These are phyloP conservation scores for Hepsetus odoe DNA, from an alignment of 2,113 vertebrate genomes.

Conservation along the genomic window DNA sequence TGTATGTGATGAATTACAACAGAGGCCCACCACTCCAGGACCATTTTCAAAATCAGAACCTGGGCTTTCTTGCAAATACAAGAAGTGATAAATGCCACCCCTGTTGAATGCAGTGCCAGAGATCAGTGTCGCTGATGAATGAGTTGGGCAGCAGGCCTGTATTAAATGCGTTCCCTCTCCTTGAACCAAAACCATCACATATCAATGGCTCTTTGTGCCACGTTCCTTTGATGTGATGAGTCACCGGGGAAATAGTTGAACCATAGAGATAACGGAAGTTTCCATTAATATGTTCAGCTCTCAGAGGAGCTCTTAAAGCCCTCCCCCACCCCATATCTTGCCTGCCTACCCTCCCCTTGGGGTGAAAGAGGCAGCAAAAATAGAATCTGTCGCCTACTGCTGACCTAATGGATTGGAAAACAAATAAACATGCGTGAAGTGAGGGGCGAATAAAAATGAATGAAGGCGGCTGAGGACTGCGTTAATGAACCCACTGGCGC, in stretches of 20 bases:
- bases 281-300: conserved; percentile 20
- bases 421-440: conserved; percentile 66
- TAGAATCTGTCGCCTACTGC: conserved; percentile 51
- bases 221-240: conserved; percentile 47
- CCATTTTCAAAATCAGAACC: not conserved
- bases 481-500: conserved; percentile 68
- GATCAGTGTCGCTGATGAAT: conserved; percentile 27
- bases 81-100: conserved; percentile 6
- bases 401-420: conserved; percentile 67
- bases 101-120: conserved; percentile 17
- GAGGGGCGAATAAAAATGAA: conserved; percentile 67
- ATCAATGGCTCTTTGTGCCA: conserved; percentile 28
- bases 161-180: conserved; percentile 30
- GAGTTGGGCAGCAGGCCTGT: conserved; percentile 19
- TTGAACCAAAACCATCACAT: conserved; percentile 30
- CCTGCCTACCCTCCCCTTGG: not conserved
- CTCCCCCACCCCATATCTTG: not conserved
- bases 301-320: not conserved
- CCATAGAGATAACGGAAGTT: conserved; percentile 10
- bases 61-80: not conserved
- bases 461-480: conserved; percentile 59
- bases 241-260: not conserved
- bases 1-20: not conserved
- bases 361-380: conserved; percentile 36
- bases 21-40: not conserved